Evolutionary conservation across 2,888 invertebrate genomes (phyloP), one percentile per base, ranked within the genome.

Genomic region (Argyra leucocephala): DNA sequence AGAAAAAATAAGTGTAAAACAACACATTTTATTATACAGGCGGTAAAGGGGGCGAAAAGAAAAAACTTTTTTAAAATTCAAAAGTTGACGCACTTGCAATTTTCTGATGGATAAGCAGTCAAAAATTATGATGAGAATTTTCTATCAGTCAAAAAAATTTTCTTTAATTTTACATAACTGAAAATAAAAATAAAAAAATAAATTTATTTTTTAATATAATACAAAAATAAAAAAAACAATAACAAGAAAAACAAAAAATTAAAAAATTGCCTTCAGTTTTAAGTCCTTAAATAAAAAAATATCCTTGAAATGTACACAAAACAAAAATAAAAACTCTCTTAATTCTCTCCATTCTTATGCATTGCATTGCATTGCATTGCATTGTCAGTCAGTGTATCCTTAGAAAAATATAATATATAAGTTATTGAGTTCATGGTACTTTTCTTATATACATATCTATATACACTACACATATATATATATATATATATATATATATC

Each of bases 21-120:
- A 31, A 3, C 31, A n/a, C 9, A 31, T 31, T 31, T 9, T 26
- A 31, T 31, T 1, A 31, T 31, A 7, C 7, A 31, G 1, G 31
- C 7, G n/a, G n/a, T 6, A 12, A 31, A 31, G 31, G 7, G 12
- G 2, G 12, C 7, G 7, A 31, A 18, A 18, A 48, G 48, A 48
- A 48, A 15, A 48, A 48, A 48, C 18, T 48, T 48, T 48, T 48
- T 48, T 48, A 48, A 48, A 48, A 48, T 48, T 48, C 48, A 48
- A 48, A 48, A 48, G 48, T 48, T 48, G 48, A 48, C 48, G 48
- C 48, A 48, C 48, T 12, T 48, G 48, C 48, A 48, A 48, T 48
- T 48, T 48, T 48, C 48, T 48, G 48, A 48, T 48, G 48, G 48
- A 48, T 48, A 48, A 48, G 48, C 48, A 48, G 48, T 48, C 48